Percentiles rank a stretch among this genome's conserved stretches.
These are phyloP conservation scores for Anagyrus pseudococci DNA, from an alignment of 2,888 invertebrate genomes.

Conservation along the genomic window DNA sequence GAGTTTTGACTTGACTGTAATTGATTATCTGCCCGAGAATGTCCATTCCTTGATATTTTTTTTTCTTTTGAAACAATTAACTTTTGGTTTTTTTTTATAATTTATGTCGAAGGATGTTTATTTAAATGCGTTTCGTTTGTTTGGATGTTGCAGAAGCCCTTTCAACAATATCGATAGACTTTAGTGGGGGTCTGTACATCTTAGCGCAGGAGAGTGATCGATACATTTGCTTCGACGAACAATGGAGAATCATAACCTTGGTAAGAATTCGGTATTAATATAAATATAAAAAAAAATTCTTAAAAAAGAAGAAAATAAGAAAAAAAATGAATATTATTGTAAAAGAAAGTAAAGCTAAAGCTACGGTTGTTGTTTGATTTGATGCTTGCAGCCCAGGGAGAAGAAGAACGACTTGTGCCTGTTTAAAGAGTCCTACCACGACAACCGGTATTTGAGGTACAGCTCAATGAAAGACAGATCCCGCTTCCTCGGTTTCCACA, in stretches of 20 bases:
- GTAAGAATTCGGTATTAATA: slow-evolving; percentile 61
- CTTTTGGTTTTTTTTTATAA: background rate
- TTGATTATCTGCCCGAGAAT: too few species aligned
- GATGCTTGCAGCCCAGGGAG: slow-evolving; percentile 64
- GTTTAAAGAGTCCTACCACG: slow-evolving; percentile 70
- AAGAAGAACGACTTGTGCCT: slow-evolving; percentile 69
- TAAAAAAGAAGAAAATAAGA: too few species aligned
- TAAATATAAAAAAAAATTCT: too few species aligned
- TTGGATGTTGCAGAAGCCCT: slow-evolving; percentile 74
- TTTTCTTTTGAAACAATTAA: background rate
- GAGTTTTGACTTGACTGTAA: too few species aligned
- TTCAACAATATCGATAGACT: slow-evolving; percentile 70
- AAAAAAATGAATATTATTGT: too few species aligned
- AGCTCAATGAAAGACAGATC: slow-evolving; percentile 68
- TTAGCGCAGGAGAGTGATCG: slow-evolving; percentile 75
- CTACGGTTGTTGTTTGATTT: too few species aligned
- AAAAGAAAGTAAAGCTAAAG: too few species aligned
- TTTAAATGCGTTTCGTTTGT: slow-evolving; percentile 14
- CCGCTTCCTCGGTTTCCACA: slow-evolving; percentile 72
- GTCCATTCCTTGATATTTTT: too few species aligned
- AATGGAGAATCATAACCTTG: slow-evolving; percentile 76
- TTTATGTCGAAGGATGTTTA: too few species aligned
- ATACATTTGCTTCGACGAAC: slow-evolving; percentile 79
- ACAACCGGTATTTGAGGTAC: slow-evolving; percentile 70
- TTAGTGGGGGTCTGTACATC: slow-evolving; percentile 69